Conservation (phyloP, 1,140 invertebrate species). For the Reticulitermes speratus region DNA sequence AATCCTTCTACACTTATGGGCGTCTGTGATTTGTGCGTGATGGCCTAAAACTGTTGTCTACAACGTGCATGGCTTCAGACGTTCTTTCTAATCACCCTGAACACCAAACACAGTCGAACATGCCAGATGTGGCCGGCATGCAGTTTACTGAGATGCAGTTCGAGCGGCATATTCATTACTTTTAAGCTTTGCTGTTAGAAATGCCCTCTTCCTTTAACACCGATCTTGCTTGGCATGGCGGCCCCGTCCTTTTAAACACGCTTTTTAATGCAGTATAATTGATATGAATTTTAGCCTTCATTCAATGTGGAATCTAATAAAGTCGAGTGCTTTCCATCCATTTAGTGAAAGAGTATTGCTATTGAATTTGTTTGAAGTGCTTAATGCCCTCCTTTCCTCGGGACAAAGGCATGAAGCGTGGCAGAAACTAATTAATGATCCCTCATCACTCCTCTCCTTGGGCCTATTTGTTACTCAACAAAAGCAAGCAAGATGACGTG, state of each 20-base stretch:
- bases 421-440: too few species aligned
- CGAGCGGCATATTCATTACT: neutral
- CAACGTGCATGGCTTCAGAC: too few species aligned
- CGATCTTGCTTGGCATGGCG: too few species aligned
- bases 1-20: too few species aligned
- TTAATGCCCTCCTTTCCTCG: neutral
- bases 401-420: too few species aligned
- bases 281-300: neutral
- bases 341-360: neutral
- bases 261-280: constrained; percentile 5
- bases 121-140: neutral
- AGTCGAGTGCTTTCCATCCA: neutral
- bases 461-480: too few species aligned
- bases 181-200: neutral
- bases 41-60: too few species aligned
- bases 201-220: neutral
- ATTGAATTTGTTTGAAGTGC: neutral
- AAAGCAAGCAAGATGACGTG: too few species aligned
- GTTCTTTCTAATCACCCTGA: neutral
- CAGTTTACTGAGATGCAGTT: neutral
- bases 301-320: constrained; percentile 15
- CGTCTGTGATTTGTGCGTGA: too few species aligned
- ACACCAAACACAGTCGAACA: neutral
- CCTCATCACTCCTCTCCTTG: too few species aligned
- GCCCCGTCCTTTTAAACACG: neutral